A percentile compares a stretch with the other conserved stretches of the same genome.
phyloP scores from a whole-genome alignment of 2,113 vertebrate genomes.

The Tachuris rubrigastra region DNA sequence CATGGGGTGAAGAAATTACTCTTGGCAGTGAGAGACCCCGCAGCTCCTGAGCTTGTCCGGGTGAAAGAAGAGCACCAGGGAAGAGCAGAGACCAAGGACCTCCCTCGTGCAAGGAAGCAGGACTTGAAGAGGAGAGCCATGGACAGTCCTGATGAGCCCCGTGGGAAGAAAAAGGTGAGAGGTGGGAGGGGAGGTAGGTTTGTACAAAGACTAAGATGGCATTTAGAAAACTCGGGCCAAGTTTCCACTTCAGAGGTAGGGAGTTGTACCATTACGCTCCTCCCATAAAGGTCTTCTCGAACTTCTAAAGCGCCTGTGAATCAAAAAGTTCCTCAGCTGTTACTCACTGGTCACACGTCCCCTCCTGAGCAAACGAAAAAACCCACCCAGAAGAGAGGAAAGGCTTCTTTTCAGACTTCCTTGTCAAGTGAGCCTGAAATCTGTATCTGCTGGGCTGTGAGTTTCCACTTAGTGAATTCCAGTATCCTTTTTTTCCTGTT shows the following conservation, averaged over 20 bases:
- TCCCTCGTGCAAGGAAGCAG: conserved; percentile 24
- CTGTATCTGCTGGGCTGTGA: neutral
- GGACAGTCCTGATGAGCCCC: conserved; percentile 36
- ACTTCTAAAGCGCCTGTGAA: neutral
- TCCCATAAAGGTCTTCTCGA: neutral
- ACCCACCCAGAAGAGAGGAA: too few relatives aligned
- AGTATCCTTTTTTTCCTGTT: neutral
- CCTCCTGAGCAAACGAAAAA: too few relatives aligned
- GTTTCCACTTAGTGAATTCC: neutral
- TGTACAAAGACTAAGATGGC: neutral
- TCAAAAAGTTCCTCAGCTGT: too few relatives aligned
- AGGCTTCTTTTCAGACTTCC: too few relatives aligned
- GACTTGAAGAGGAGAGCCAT: conserved; percentile 52
- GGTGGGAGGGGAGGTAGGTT: neutral
- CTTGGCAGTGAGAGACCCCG: neutral
- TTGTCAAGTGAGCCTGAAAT: neutral
- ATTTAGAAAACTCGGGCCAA: neutral
- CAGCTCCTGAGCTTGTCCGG: neutral
- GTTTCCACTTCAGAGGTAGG: neutral
- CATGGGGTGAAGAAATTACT: conserved; percentile 25
- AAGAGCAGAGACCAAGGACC: conserved; percentile 1
- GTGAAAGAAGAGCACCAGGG: conserved; percentile 15
- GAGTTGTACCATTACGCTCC: neutral
- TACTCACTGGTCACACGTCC: too few relatives aligned
- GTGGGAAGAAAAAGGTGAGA: conserved; percentile 80